These are phyloP conservation scores for Anas bernieri DNA, from an alignment of 2,797 vertebrate species.

Conservation along the genomic window DNA sequence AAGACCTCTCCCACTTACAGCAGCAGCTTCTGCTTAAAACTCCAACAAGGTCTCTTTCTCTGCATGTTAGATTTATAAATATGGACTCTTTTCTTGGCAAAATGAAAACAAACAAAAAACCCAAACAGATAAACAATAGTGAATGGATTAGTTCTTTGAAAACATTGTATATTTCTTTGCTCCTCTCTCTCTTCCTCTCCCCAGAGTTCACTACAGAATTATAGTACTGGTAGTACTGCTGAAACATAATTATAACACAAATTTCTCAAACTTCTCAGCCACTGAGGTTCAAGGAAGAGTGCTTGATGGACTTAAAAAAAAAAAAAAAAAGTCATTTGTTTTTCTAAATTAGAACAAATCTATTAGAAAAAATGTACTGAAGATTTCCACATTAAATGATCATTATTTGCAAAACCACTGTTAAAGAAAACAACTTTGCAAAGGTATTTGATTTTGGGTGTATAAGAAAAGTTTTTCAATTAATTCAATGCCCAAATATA, in stretches of 20 bases:
- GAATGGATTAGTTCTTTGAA: background rate
- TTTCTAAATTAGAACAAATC: background rate
- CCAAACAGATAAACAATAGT: slow-evolving; percentile 23
- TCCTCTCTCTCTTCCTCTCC: background rate
- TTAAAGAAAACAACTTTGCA: slow-evolving; percentile 24
- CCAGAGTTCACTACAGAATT: background rate
- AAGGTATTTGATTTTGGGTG: background rate
- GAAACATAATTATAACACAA: background rate
- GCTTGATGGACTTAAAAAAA: background rate
- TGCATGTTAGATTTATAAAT: slow-evolving; percentile 27
- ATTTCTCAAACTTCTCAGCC: background rate
- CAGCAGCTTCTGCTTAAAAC: slow-evolving; percentile 67
- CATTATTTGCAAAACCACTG: slow-evolving; percentile 24
- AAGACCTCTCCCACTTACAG: slow-evolving; percentile 77
- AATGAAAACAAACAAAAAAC: slow-evolving; percentile 15
- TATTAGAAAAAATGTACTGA: background rate
- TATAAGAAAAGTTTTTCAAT: background rate
- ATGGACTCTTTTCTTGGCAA: slow-evolving; percentile 3
- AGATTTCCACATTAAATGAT: background rate
- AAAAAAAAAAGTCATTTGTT: background rate
- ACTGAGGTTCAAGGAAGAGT: background rate
- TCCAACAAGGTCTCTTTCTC: slow-evolving; percentile 78
- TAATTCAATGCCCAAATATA: background rate
- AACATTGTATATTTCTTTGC: background rate
- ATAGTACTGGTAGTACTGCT: background rate